These are phyloP conservation scores for Sula dactylatra DNA, from an alignment of 2,113 vertebrate genomes.

Conservation along the genomic window DNA sequence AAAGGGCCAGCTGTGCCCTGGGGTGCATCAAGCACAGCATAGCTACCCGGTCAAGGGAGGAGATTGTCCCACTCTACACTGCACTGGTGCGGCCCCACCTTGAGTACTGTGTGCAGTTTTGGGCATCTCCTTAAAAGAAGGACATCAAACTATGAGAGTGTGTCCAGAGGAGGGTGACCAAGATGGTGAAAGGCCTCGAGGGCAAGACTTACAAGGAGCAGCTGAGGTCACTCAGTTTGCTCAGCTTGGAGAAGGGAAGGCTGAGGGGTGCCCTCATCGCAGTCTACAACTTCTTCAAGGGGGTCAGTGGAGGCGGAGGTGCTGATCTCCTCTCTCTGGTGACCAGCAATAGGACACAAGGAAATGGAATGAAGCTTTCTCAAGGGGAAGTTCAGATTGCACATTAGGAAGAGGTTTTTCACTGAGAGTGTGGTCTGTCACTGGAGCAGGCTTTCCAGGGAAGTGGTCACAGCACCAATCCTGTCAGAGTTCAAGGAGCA, in stretches of 20 bases:
- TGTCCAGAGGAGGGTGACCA: not conserved
- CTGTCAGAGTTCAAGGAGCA: not conserved
- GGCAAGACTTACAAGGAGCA: no score
- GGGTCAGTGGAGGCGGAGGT: not conserved
- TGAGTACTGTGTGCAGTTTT: not conserved
- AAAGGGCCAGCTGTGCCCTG: no score
- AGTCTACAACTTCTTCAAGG: not conserved
- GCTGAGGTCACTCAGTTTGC: not conserved
- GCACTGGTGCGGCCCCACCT: not conserved
- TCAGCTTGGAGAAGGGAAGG: not conserved
- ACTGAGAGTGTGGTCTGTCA: not conserved
- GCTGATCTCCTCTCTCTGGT: not conserved
- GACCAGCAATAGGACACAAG: not conserved
- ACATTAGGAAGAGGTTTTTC: not conserved
- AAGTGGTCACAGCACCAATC: not conserved
- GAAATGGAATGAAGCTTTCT: not conserved
- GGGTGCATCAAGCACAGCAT: no score
- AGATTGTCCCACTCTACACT: not conserved
- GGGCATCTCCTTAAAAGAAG: not conserved
- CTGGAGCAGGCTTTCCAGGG: not conserved
- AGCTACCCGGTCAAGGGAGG: not conserved
- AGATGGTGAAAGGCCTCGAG: not conserved
- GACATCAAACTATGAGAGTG: not conserved
- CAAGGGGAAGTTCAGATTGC: not conserved
- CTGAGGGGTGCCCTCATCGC: not conserved